Evolutionary conservation across 2,797 vertebrate genomes (phyloP).

Genomic region (Ispidina lecontei): DNA sequence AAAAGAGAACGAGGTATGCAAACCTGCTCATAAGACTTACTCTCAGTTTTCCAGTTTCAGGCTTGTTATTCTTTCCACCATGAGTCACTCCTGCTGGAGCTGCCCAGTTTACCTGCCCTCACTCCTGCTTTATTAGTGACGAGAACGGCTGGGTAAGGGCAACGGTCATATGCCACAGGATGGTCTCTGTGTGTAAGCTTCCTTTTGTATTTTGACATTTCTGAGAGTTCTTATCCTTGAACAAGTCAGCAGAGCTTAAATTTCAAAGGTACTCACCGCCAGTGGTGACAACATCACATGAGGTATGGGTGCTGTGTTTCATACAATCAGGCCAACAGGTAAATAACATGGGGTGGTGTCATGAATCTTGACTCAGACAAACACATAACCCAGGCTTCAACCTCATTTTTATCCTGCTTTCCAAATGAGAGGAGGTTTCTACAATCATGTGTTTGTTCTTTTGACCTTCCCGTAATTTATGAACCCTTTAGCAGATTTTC

Average conservation of each 20-base stretch:
- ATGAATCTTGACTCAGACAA: neutral
- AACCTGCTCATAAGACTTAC: neutral
- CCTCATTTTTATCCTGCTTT: neutral
- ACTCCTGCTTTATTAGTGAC: neutral
- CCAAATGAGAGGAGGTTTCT: neutral
- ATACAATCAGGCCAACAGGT: neutral
- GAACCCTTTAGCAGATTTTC: neutral
- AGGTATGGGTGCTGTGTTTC: neutral
- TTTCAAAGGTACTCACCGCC: conserved; percentile 16
- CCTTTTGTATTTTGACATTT: conserved; percentile 8
- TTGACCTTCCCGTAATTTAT: neutral
- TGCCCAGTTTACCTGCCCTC: neutral
- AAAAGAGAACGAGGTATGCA: neutral
- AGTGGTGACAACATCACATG: neutral
- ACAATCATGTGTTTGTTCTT: neutral
- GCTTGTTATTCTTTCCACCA: neutral
- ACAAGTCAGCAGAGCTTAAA: neutral
- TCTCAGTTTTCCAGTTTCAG: conserved; percentile 16
- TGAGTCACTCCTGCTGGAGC: neutral
- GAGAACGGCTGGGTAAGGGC: neutral
- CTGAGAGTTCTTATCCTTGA: neutral
- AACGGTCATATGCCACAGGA: neutral
- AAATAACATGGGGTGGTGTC: neutral
- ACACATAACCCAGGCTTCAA: neutral
- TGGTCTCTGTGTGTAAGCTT: neutral